phyloP scores from a whole-genome alignment of 2,888 invertebrate species.

The Andrena fulva region DNA sequence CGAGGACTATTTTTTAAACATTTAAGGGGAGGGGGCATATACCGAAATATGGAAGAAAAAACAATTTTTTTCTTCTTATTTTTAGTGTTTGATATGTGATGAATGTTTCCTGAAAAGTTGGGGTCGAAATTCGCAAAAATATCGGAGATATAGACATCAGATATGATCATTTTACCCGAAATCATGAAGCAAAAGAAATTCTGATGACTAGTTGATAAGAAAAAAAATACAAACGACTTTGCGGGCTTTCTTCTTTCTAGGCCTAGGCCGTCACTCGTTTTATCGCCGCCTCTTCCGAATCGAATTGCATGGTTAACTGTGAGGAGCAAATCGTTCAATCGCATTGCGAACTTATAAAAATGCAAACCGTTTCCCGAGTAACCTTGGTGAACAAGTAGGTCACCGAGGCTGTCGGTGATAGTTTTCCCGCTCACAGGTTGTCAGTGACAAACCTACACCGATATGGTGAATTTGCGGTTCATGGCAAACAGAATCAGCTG shows the following conservation, averaged over 20 bases:
- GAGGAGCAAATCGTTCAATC: conserved; percentile 14
- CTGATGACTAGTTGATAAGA: too few relatives aligned
- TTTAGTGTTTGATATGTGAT: too few relatives aligned
- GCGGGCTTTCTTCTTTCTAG: too few relatives aligned
- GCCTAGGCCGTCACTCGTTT: neutral
- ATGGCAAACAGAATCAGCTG: neutral
- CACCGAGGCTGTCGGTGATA: conserved; percentile 21
- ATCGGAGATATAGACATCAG: too few relatives aligned
- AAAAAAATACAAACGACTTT: neutral
- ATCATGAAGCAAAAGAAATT: too few relatives aligned
- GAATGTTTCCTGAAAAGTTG: too few relatives aligned
- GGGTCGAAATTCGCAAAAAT: too few relatives aligned
- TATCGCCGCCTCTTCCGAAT: neutral
- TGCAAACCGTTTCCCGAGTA: conserved; percentile 33
- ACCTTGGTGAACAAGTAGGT: conserved; percentile 42
- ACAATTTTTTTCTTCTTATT: too few relatives aligned
- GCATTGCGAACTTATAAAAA: conserved; percentile 26
- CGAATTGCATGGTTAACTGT: neutral
- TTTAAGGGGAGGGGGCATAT: too few relatives aligned
- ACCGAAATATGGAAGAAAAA: too few relatives aligned
- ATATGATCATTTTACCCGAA: too few relatives aligned
- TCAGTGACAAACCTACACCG: neutral
- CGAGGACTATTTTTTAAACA: too few relatives aligned
- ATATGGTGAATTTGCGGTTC: neutral
- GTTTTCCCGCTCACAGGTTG: conserved; percentile 17